Evolutionary conservation across 2,113 vertebrate species (phyloP).

Genomic region (Chaetodon auriga): DNA sequence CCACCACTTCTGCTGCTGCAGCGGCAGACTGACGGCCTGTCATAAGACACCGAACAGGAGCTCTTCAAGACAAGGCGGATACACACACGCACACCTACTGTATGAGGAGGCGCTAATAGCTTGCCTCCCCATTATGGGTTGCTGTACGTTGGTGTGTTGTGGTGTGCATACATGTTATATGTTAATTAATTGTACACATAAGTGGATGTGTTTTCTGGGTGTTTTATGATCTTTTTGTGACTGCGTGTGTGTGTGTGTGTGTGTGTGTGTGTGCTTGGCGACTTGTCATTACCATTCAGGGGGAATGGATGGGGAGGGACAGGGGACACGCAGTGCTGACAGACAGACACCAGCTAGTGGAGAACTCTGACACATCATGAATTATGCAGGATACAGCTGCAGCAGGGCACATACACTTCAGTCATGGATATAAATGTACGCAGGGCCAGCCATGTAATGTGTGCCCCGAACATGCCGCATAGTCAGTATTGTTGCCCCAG

Average conservation of each 20-base stretch:
- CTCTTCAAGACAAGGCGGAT: slow-evolving; percentile 39
- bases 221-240: slow-evolving; percentile 8
- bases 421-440: slow-evolving; percentile 76
- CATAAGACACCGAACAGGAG: slow-evolving; percentile 58
- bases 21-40: slow-evolving; percentile 74
- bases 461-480: slow-evolving; percentile 56
- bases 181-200: not conserved
- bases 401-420: slow-evolving; percentile 61
- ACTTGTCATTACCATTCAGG: slow-evolving; percentile 67
- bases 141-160: not conserved
- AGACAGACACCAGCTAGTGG: slow-evolving; percentile 69
- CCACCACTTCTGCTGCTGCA: slow-evolving; percentile 55
- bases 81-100: slow-evolving; percentile 14
- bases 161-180: not conserved
- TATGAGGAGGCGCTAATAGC: not conserved
- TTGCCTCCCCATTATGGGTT: slow-evolving; percentile 11
- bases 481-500: slow-evolving; percentile 43
- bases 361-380: slow-evolving; percentile 76
- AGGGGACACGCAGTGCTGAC: slow-evolving; percentile 70
- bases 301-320: slow-evolving; percentile 61
- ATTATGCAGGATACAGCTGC: slow-evolving; percentile 76
- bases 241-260: not conserved
- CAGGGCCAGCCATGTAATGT: slow-evolving; percentile 69
- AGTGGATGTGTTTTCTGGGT: not conserved
- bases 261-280: slow-evolving; percentile 14